Conservation (phyloP, 2,113 vertebrate genomes). For the Oplegnathus fasciatus region DNA sequence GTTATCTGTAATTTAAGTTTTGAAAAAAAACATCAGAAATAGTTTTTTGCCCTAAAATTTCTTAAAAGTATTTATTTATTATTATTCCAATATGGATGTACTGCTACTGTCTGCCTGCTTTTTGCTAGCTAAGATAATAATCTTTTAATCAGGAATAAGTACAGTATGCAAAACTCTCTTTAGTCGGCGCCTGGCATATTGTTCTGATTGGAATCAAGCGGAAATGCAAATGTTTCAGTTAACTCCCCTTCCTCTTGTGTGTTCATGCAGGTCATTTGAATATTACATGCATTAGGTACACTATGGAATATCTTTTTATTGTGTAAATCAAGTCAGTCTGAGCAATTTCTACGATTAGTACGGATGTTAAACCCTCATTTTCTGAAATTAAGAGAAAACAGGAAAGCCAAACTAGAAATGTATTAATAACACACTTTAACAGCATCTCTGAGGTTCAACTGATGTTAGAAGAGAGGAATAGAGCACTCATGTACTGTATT, state of each 20-base stretch:
- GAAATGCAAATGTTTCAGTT: constrained; percentile 72
- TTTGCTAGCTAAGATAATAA: not conserved
- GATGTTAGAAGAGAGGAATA: constrained; percentile 47
- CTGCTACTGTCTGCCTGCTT: not conserved
- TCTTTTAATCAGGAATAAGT: constrained; percentile 44
- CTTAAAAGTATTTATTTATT: no score
- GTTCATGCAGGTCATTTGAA: constrained; percentile 55
- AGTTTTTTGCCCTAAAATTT: not conserved
- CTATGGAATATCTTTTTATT: not conserved
- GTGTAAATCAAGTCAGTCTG: constrained; percentile 2
- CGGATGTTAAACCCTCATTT: not conserved
- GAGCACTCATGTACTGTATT: constrained; percentile 68
- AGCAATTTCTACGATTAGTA: not conserved
- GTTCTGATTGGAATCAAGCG: constrained; percentile 45
- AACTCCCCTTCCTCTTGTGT: constrained; percentile 47
- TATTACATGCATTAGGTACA: constrained; percentile 11
- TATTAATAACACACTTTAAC: constrained; percentile 23
- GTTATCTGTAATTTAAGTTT: not conserved
- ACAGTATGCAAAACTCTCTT: constrained; percentile 43
- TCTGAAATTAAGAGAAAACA: not conserved
- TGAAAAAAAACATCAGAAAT: not conserved
- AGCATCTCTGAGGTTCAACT: constrained; percentile 44
- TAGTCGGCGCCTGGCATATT: not conserved
- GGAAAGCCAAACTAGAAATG: not conserved
- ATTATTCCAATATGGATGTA: not conserved